Evolutionary conservation across 2,797 vertebrate species (phyloP).

Genomic region (Sebastes vulpes): DNA sequence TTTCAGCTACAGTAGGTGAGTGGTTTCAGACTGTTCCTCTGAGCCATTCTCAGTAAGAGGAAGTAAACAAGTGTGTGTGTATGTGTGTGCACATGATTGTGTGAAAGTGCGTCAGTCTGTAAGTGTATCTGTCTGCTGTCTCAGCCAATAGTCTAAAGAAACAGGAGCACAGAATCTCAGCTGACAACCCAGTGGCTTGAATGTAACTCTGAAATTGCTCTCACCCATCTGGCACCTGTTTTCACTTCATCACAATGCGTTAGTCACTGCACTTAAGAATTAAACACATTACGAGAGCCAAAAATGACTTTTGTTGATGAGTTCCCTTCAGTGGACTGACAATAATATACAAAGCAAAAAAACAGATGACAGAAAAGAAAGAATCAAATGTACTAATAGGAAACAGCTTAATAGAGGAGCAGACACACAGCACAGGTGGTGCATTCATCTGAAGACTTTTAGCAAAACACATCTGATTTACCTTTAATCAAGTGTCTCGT

Average conservation of each 20-base stretch:
- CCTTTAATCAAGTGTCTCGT: background rate
- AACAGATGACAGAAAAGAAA: background rate
- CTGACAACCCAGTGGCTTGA: conserved; percentile 29
- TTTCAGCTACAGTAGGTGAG: background rate
- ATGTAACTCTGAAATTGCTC: conserved; percentile 17
- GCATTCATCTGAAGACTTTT: background rate
- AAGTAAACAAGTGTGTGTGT: background rate
- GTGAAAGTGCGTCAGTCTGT: background rate
- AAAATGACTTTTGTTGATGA: background rate
- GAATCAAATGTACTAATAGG: background rate
- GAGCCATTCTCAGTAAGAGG: background rate
- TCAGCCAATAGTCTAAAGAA: background rate
- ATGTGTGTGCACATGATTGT: background rate
- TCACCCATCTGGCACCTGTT: conserved; percentile 35
- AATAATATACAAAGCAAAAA: background rate
- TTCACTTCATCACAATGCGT: background rate
- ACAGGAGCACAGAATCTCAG: conserved; percentile 5
- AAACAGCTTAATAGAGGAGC: background rate
- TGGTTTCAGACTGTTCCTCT: background rate
- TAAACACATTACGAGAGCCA: background rate
- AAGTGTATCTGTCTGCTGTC: conserved; percentile 18
- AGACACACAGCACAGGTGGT: background rate
- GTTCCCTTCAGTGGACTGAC: background rate
- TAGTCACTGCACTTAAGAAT: background rate
- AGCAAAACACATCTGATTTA: conserved; percentile 12